Conservation (phyloP, 2,113 vertebrate species). For the Boleophthalmus pectinirostris region DNA sequence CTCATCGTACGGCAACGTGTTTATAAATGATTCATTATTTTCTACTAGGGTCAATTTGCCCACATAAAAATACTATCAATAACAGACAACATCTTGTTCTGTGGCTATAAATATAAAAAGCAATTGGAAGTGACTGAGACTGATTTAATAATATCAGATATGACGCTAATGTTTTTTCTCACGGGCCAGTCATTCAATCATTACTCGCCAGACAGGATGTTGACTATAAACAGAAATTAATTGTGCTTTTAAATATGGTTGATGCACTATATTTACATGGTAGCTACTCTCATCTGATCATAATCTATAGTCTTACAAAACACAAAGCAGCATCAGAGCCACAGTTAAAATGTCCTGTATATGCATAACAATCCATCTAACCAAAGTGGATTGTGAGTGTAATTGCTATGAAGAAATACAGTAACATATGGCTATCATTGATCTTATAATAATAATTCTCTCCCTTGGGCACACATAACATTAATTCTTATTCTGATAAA, state of each 20-base stretch:
- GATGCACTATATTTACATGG: too few relatives aligned
- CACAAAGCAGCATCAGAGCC: background rate
- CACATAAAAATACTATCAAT: background rate
- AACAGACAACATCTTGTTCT: background rate
- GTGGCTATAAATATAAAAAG: background rate
- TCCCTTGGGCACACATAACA: background rate
- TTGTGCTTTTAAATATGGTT: too few relatives aligned
- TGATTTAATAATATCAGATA: background rate
- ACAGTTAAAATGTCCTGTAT: background rate
- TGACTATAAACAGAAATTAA: too few relatives aligned
- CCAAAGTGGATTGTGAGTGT: background rate
- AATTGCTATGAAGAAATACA: background rate
- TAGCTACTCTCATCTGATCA: background rate
- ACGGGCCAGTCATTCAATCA: background rate
- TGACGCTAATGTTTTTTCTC: background rate
- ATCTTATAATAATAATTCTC: too few relatives aligned
- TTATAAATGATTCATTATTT: background rate
- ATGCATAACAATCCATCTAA: background rate
- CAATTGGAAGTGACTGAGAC: background rate
- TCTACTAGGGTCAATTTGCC: background rate
- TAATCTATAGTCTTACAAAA: background rate
- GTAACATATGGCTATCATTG: too few relatives aligned
- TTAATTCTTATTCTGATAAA: background rate
- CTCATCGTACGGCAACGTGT: background rate
- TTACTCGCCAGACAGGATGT: too few relatives aligned